phyloP scores from a whole-genome alignment of 2,113 vertebrate species.

The Aegithalos caudatus region DNA sequence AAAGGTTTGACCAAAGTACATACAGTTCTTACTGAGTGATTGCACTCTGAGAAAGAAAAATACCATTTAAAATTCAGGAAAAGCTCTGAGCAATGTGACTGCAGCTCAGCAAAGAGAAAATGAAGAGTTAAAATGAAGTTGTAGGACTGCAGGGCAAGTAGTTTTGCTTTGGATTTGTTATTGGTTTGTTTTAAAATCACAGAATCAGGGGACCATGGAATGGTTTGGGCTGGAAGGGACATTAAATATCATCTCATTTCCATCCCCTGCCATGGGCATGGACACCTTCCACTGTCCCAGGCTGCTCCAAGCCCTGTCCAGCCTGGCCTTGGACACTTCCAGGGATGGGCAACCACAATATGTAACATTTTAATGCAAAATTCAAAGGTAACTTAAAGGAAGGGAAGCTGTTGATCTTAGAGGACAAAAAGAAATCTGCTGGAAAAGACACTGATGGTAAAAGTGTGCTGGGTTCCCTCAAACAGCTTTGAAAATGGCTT shows the following conservation, averaged over 20 bases:
- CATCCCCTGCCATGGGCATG: neutral
- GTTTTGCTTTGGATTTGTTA: neutral
- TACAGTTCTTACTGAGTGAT: neutral
- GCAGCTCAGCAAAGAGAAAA: neutral
- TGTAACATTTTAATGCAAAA: neutral
- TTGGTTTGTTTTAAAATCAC: neutral
- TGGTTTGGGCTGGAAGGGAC: neutral
- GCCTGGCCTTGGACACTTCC: fast-evolving
- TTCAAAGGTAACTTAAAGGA: neutral
- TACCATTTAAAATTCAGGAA: neutral
- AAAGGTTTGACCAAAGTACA: neutral
- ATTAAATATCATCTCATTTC: too few species aligned
- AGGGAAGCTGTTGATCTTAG: neutral
- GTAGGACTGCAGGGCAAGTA: neutral
- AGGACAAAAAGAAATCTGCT: neutral
- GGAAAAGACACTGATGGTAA: neutral
- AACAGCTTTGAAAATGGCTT: neutral
- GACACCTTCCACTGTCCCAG: neutral
- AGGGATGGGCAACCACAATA: neutral
- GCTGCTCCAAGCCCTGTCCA: neutral
- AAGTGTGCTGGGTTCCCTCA: neutral
- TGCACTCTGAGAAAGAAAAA: neutral
- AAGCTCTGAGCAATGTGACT: neutral
- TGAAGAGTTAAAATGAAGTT: neutral
- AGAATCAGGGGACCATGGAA: neutral